Base-by-base conservation (phyloP, 2,888 invertebrate species). In the Augiades crinisus region DNA sequence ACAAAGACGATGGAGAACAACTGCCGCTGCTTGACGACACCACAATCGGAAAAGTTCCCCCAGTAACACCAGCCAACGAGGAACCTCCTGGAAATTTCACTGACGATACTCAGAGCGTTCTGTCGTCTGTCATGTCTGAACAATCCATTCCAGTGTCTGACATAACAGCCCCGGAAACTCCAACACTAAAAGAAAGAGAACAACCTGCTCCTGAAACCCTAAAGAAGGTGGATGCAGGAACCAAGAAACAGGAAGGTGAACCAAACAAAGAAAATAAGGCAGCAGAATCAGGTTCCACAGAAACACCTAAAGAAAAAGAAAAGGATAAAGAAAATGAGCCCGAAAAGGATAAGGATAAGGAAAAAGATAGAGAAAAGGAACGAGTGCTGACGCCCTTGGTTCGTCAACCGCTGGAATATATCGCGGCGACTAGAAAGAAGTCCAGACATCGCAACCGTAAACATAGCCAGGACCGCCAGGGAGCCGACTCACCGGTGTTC, bases 1-100 rank as follows among this genome's bases (percentile, higher is more conserved):
- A 94, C 56, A 95, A 95, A 72, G 95, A 95, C 55, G 95, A 95
- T 58, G 94, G 94, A 16, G 95, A 95, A 62, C 93, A 93, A 62
- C 81, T 94, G 22, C 95, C 95, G 0, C 75, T 94, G 1, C 78
- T 95, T 38, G 95, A 95, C 65, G 94, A 94, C 66, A 85, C 90
- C 14, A 83, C 90, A 10, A 76, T 80, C 2, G 78, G 91, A 13
- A 92, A 92, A 69, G 93, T 92, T 41, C 93, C 94, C 30, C 94
- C 93, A 5, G 94, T 92, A 12, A 93, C 93, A 3, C 94, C 94
- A 40, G 92, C 92, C 33, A 91, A 91, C 38, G 94, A 94, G 61
- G 92, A 93, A 31, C 71, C 91, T 4, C 92, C 93, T 17, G 91
- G 90, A 40, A 93, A 92, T 65, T 87, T 91, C 56, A 93, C 93